Base-by-base conservation (phyloP, 2,797 vertebrate genomes). In the Graptemys geographica region DNA sequence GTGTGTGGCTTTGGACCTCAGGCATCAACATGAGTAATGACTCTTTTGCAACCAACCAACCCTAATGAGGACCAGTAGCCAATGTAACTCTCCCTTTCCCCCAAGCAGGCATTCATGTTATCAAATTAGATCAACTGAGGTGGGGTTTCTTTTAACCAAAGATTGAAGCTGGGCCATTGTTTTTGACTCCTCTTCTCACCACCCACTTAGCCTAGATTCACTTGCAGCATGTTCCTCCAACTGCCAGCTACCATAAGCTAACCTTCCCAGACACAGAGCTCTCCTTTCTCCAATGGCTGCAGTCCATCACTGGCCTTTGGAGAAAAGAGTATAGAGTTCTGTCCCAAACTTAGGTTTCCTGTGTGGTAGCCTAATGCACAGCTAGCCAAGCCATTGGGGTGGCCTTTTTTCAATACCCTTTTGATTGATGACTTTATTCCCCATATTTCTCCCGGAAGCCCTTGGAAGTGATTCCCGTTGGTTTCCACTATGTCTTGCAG, bases 231-330 rank as follows among this genome's bases (percentile, higher is more conserved):
- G 19, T 31, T 93, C 52, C 51, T 92, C 53, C 56, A n/a, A 52
- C 89, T 93, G 93, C 84, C 89, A 95, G 83, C 53, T 83, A 86
- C 86, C 95, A 44, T 87, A 93, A 12, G 80, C 25, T 74, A 95
- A 81, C 33, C 87, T 94, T 91, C 53, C 84, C 86, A 91, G 79
- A 88, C 88, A 37, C 65, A 0, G 0, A 53, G 28, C 37, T 76
- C 72, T 91, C 55, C n/a, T 47, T 88, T 12, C 41, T 37, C 49
- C 49, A 0, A 0, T 0, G 12, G 44, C 90, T 84, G 9, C 56
- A 83, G 9, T 78, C 72, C 80, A 72, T 94, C 78, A 4, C 1
- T 86, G 79, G 59, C 80, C 79, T 94, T 82, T 53, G 57, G 37
- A 90, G n/a, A 37, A 15, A 69, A 74, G 83, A 0, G 2, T 88